phyloP scores from a whole-genome alignment of 2,888 invertebrate genomes.

The Acronicta alni region DNA sequence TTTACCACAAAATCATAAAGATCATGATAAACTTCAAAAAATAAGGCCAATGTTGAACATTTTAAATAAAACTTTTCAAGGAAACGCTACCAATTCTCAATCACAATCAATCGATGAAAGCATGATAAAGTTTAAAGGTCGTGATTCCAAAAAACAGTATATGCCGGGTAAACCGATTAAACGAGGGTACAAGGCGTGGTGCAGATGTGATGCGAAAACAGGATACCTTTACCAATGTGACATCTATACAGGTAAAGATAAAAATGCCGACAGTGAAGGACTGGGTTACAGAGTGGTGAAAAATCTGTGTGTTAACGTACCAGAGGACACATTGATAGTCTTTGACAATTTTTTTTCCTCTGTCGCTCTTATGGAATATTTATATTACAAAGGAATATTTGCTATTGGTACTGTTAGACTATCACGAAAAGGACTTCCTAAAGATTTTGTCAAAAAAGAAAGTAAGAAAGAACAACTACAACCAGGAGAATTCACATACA shows the following conservation, averaged over 20 bases:
- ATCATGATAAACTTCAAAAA: too few species aligned
- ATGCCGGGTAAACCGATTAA: too few species aligned
- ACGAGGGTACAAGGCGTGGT: too few species aligned
- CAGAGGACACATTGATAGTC: slow-evolving; percentile 21
- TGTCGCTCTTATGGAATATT: slow-evolving; percentile 11
- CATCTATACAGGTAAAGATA: slow-evolving; percentile 31
- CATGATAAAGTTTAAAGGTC: too few species aligned
- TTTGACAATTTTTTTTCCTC: slow-evolving; percentile 32
- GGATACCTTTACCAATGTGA: slow-evolving; percentile 35
- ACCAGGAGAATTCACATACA: slow-evolving; percentile 16
- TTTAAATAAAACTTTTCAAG: too few species aligned
- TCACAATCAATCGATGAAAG: too few species aligned
- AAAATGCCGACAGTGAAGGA: slow-evolving; percentile 19
- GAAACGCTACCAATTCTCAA: too few species aligned
- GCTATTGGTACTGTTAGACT: slow-evolving; percentile 13
- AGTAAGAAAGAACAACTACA: slow-evolving; percentile 13
- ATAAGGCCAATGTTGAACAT: too few species aligned
- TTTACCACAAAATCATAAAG: too few species aligned
- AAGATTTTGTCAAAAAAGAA: slow-evolving; percentile 13
- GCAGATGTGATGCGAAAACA: slow-evolving; percentile 14
- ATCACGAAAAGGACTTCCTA: slow-evolving; percentile 11
- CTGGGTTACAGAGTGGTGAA: slow-evolving; percentile 26
- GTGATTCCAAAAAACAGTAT: too few species aligned
- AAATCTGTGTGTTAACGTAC: slow-evolving; percentile 22
- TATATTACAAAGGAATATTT: slow-evolving; percentile 8